phyloP scores from a whole-genome alignment of 2,797 vertebrate genomes.

The Gastrophryne carolinensis region DNA sequence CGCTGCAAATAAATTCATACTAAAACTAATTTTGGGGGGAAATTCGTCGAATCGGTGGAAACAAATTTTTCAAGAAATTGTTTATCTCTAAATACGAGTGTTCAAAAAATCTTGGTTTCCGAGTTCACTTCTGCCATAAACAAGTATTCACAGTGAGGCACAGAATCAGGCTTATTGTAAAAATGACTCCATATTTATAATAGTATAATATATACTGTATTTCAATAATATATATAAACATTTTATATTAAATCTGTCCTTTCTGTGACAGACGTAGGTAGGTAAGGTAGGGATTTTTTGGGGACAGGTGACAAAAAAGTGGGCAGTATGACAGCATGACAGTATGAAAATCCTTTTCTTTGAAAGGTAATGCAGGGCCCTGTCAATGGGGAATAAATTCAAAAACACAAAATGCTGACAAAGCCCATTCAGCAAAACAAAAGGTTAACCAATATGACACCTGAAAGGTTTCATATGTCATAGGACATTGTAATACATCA shows the following conservation, averaged over 20 bases:
- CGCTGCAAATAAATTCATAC: too few species aligned
- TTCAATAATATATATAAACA: constrained; percentile 99
- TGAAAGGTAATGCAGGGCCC: neutral
- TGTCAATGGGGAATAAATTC: neutral
- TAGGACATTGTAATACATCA: constrained; percentile 32
- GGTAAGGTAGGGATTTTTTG: neutral
- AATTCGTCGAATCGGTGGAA: too few species aligned
- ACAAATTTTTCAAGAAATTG: too few species aligned
- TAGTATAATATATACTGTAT: constrained; percentile 99
- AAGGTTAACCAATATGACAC: constrained; percentile 41
- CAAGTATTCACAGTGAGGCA: constrained; percentile 99
- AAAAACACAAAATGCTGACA: neutral
- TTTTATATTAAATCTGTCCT: constrained; percentile 99
- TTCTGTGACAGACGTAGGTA: constrained; percentile 34
- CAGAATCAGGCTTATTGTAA: too few species aligned
- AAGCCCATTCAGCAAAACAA: neutral
- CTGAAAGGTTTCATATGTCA: constrained; percentile 60
- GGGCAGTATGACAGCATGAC: neutral
- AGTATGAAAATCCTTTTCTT: neutral
- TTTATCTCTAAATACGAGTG: too few species aligned
- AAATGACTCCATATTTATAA: constrained; percentile 99
- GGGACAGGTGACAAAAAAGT: neutral
- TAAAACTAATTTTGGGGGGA: too few species aligned
- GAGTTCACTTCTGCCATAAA: too few species aligned
- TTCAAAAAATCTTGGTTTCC: too few species aligned